phyloP scores from a whole-genome alignment of 2,888 invertebrate genomes.

The Lasius platythorax region DNA sequence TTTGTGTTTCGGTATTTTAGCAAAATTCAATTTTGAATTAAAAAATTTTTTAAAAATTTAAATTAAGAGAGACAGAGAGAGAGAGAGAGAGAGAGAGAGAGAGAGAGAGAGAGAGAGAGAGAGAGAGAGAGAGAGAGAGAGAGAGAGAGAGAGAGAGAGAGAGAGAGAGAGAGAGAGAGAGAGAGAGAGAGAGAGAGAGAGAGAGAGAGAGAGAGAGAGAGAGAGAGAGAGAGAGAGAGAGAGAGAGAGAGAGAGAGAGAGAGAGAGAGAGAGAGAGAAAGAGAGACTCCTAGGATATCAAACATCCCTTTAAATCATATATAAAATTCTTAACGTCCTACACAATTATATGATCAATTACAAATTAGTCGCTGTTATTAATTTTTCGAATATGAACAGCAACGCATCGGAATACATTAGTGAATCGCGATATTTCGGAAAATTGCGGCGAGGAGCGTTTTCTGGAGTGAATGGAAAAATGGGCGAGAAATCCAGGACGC shows the following conservation, averaged over 20 bases:
- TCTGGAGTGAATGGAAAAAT: constrained; percentile 23
- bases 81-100: too few relatives aligned
- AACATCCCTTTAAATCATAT: background rate
- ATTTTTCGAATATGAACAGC: background rate
- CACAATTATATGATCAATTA: background rate
- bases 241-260: too few relatives aligned
- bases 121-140: too few relatives aligned
- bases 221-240: too few relatives aligned
- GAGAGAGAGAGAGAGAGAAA: too few relatives aligned
- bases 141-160: too few relatives aligned
- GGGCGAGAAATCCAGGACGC: background rate
- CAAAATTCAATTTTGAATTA: background rate
- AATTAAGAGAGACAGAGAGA: background rate
- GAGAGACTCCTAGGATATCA: background rate
- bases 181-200: too few relatives aligned
- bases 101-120: too few relatives aligned
- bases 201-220: too few relatives aligned
- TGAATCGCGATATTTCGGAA: background rate
- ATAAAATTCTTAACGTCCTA: background rate
- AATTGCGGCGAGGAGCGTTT: background rate
- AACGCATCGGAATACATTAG: background rate
- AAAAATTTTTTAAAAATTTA: background rate
- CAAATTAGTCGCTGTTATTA: background rate
- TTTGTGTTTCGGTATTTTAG: background rate
- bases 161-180: too few relatives aligned